Evolutionary conservation across 2,797 vertebrate genomes (phyloP), one percentile per base, ranked within the genome.

Genomic region (Pseudotriccus pelzelni): DNA sequence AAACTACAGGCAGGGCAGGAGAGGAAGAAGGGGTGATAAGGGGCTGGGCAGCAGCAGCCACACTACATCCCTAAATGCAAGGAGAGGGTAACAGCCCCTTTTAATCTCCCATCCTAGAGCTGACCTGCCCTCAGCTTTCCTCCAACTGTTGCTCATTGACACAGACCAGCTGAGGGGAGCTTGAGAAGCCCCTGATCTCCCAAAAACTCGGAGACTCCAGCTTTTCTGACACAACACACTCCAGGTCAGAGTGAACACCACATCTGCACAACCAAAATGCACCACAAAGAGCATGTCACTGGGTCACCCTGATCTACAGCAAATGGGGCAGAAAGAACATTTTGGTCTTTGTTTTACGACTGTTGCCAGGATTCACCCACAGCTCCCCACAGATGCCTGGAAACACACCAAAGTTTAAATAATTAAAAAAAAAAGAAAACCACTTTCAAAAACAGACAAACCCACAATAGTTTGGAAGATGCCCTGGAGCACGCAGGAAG

Each of bases 371-470:
- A 74, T 78, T 92, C 82, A 77, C 76, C 69, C 84, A 44, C 58
- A 55, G 39, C 50, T 75, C 46, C 66, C 46, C n/a, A 6, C 1
- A 2, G 64, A 75, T 23, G 84, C 37, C 78, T 91, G 89, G 94
- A 91, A 91, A 50, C 60, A 70, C 53, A 80, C 78, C 56, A 52
- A 92, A 93, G 84, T 77, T 82, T 70, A 91, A 93, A 87, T 22
- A 47, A 55, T 13, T 64, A 7, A 16, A 20, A 18, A 28, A 27
- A 20, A 4, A 46, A 28, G 2, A 19, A 46, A 46, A 68, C 10
- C 50, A 18, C 46, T 19, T 52, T 80, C 7, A 47, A 49, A 93
- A 83, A 5, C 0, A 87, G 63, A 27, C 52, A 80, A 91, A 49
- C 46, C 67, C 82, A 30, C 63, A 63, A 12, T 15, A 46, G 77